A percentile compares a stretch with the other conserved stretches of the same genome.
phyloP scores from a whole-genome alignment of 2,888 invertebrate species.

The Morinoia aosen region DNA sequence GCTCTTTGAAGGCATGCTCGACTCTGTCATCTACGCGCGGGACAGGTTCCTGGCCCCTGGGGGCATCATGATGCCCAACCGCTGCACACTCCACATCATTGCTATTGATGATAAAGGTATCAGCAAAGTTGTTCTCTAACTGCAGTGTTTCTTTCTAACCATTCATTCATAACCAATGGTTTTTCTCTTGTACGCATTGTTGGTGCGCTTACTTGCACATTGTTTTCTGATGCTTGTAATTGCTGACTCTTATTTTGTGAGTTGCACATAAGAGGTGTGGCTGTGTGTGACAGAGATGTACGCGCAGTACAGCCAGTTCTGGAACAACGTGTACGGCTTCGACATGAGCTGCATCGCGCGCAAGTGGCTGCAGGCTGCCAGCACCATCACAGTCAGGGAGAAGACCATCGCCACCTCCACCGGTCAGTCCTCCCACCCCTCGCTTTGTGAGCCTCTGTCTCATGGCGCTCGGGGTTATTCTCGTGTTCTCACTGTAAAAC shows the following conservation, averaged over 20 bases:
- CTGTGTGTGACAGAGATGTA: conserved; percentile 76
- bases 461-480: background rate
- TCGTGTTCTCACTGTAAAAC: no score
- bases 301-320: conserved; percentile 83
- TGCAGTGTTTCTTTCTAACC: no score
- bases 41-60: conserved; percentile 86
- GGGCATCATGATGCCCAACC: conserved; percentile 86
- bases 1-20: conserved; percentile 96
- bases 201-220: no score
- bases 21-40: conserved; percentile 90
- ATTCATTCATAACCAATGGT: no score
- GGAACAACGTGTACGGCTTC: conserved; percentile 94
- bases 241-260: no score
- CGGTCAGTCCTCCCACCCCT: conserved; percentile 51
- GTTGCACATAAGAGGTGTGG: no score
- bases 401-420: conserved; percentile 58
- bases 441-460: background rate
- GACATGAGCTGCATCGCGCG: conserved; percentile 92
- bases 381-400: conserved; percentile 77
- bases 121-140: background rate
- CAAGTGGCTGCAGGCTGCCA: conserved; percentile 85
- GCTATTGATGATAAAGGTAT: conserved; percentile 82
- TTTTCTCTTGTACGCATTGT: no score
- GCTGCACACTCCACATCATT: conserved; percentile 84
- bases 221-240: no score